phyloP scores from a whole-genome alignment of 2,113 vertebrate genomes.

The Coreoperca whiteheadi region DNA sequence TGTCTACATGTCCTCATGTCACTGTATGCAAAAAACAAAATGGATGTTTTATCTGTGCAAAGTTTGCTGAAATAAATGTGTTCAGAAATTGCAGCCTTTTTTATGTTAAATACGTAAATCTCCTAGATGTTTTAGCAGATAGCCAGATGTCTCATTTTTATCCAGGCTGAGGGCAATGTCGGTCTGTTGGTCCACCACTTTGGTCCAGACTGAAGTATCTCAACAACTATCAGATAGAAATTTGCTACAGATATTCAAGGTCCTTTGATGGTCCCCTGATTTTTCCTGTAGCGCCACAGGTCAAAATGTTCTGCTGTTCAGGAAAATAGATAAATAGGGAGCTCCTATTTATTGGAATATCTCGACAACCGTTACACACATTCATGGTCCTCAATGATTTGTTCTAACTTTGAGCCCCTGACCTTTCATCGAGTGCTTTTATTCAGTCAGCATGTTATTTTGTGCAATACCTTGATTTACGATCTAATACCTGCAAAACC shows the following conservation, averaged over 20 bases:
- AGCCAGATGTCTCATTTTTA: neutral
- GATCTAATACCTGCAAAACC: neutral
- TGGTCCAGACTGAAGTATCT: neutral
- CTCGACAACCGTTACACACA: neutral
- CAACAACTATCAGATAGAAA: neutral
- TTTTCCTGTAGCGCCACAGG: neutral
- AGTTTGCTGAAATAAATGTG: neutral
- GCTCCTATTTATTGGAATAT: neutral
- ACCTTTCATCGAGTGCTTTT: neutral
- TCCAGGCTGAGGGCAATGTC: too few relatives aligned
- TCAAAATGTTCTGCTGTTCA: neutral
- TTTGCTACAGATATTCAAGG: neutral
- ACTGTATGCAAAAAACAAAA: slow-evolving; percentile 1
- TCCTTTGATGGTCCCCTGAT: neutral
- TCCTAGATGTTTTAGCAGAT: neutral
- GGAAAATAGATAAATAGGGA: too few relatives aligned
- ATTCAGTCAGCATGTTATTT: neutral
- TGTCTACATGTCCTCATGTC: neutral
- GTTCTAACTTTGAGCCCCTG: neutral
- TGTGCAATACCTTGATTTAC: neutral
- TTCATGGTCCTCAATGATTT: neutral
- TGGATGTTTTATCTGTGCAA: neutral
- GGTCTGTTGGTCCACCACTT: neutral
- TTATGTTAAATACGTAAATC: neutral
- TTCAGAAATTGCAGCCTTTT: neutral